Conservation (phyloP, 2,888 invertebrate genomes). For the Leucoma salicis region DNA sequence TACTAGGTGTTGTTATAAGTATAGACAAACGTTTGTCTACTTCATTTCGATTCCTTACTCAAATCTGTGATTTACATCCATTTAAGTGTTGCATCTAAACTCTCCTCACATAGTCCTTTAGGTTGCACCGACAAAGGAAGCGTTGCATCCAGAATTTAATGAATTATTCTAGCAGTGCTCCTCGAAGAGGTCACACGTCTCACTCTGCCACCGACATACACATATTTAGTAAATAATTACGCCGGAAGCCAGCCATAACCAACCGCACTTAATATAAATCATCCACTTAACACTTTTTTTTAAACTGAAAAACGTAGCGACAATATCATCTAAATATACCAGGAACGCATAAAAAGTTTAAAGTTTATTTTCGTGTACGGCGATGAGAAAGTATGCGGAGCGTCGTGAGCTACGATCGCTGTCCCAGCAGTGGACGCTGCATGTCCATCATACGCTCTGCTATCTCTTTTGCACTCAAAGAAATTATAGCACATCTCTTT, state of each 20-base stretch:
- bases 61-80: not conserved
- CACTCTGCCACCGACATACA: slow-evolving; percentile 39
- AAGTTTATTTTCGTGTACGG: slow-evolving; percentile 72
- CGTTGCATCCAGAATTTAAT: slow-evolving; percentile 37
- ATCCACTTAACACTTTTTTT: slow-evolving; percentile 79
- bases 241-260: slow-evolving; percentile 72
- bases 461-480: slow-evolving; percentile 45
- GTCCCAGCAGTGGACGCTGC: slow-evolving; percentile 63
- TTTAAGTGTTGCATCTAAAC: slow-evolving; percentile 10
- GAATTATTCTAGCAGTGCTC: slow-evolving; percentile 57
- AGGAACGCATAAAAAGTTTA: slow-evolving; percentile 70
- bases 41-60: not conserved
- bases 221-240: slow-evolving; percentile 62
- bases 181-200: slow-evolving; percentile 47
- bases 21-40: too few relatives aligned
- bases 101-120: slow-evolving; percentile 23
- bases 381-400: slow-evolving; percentile 77
- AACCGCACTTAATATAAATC: slow-evolving; percentile 75
- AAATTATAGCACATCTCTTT: slow-evolving; percentile 34
- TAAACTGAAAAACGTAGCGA: slow-evolving; percentile 56
- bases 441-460: slow-evolving; percentile 67
- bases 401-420: slow-evolving; percentile 66
- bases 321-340: slow-evolving; percentile 76
- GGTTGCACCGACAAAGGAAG: slow-evolving; percentile 44
- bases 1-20: too few relatives aligned